Evolutionary conservation across 1,140 invertebrate species (phyloP).

Genomic region (Drosophila bocqueti): DNA sequence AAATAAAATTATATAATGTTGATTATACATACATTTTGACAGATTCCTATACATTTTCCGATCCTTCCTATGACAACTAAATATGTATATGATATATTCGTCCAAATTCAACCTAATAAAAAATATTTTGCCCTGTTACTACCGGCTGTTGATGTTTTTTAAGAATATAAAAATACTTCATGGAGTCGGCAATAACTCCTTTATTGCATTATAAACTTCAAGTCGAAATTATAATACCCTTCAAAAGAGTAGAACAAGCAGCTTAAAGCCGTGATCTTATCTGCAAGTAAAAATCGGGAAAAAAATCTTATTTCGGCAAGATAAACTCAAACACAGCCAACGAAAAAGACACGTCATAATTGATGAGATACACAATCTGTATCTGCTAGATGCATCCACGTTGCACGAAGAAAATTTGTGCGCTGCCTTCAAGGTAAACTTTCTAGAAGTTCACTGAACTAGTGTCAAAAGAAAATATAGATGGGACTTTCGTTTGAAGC

Average conservation of each 20-base stretch:
- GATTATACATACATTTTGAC: no score
- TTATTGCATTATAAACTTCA: no score
- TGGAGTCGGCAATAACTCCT: not conserved
- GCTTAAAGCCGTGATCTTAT: conserved; percentile 15
- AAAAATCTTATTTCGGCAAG: not conserved
- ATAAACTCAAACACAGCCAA: not conserved
- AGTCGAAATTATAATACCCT: not conserved
- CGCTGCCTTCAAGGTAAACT: not conserved
- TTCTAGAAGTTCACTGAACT: conserved; percentile 48
- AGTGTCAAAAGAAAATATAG: conserved; percentile 3
- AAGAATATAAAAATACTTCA: not conserved
- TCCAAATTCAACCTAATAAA: no score
- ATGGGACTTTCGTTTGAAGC: not conserved
- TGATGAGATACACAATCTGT: conserved; percentile 5
- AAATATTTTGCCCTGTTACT: no score
- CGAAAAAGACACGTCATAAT: not conserved
- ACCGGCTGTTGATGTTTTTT: not conserved
- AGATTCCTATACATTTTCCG: no score
- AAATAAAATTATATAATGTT: no score
- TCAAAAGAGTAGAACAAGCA: not conserved
- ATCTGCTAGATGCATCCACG: conserved; percentile 1
- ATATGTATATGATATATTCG: no score
- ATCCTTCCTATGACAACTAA: no score
- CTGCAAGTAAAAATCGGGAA: conserved; percentile 10
- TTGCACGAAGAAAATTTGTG: not conserved